phyloP scores from a whole-genome alignment of 1,140 invertebrate genomes.

The Andricus grossulariae region DNA sequence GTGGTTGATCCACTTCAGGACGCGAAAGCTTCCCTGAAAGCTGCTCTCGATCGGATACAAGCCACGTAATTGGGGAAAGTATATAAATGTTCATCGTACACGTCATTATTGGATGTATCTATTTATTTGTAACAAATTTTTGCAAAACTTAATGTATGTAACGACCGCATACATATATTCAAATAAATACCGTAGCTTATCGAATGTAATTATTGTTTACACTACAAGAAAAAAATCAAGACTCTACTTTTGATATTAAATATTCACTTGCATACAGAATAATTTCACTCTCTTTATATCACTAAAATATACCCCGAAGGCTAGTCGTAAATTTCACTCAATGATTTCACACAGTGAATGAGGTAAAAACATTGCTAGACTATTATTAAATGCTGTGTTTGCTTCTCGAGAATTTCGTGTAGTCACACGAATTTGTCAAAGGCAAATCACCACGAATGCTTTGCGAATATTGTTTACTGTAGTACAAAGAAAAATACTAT shows the following conservation, averaged over 20 bases:
- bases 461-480: conserved; percentile 5
- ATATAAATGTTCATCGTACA: conserved; percentile 33
- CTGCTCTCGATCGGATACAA: conserved; percentile 51
- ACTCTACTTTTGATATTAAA: conserved; percentile 8
- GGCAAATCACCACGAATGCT: no score
- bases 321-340: no score
- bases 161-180: conserved; percentile 32
- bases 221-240: not conserved
- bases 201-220: not conserved
- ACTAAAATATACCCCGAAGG: no score
- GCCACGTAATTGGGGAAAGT: conserved; percentile 53
- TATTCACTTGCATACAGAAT: conserved; percentile 25
- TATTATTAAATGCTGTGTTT: no score
- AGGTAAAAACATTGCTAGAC: no score
- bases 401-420: no score
- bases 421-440: no score
- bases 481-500: not conserved
- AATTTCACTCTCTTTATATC: not conserved
- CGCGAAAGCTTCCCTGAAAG: conserved; percentile 66
- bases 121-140: conserved; percentile 49
- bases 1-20: conserved; percentile 66
- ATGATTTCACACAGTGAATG: no score
- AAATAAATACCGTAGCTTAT: conserved; percentile 34
- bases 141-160: conserved; percentile 37
- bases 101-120: conserved; percentile 46